Conservation (phyloP, 2,113 vertebrate genomes). For the Orthonyx spaldingii region DNA sequence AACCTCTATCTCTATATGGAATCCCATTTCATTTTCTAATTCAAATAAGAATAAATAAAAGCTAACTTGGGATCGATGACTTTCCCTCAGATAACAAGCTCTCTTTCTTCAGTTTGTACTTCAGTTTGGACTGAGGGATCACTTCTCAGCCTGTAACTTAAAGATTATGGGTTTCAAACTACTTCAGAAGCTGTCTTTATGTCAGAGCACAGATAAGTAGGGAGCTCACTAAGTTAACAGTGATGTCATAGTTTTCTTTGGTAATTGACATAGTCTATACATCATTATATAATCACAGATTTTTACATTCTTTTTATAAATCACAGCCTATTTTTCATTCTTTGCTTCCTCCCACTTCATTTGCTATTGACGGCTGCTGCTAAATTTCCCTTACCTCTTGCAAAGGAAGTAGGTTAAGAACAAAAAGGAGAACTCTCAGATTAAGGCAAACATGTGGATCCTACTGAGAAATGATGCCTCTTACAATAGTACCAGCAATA, state of each 20-base stretch:
- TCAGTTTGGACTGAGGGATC: not conserved
- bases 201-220: not conserved
- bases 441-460: slow-evolving; percentile 46
- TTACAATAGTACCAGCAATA: slow-evolving; percentile 16
- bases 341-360: slow-evolving; percentile 36
- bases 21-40: not conserved
- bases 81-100: not conserved
- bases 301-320: slow-evolving; percentile 51
- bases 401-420: slow-evolving; percentile 68
- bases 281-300: slow-evolving; percentile 46
- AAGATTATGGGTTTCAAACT: not conserved
- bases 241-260: not conserved
- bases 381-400: slow-evolving; percentile 28
- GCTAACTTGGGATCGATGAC: not conserved
- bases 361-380: slow-evolving; percentile 41
- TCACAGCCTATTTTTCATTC: slow-evolving; percentile 47
- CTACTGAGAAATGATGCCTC: slow-evolving; percentile 42
- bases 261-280: not conserved
- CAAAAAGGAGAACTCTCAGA: slow-evolving; percentile 56
- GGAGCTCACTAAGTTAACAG: not conserved
- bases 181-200: not conserved
- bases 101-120: not conserved
- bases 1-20: not conserved
- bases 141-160: not conserved
- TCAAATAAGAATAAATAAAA: not conserved